Evolutionary conservation across 30 jellyfish, hydroid and myxozoan species (phyloP), one percentile per base, ranked within the genome.

Genomic region (Haliclystus octoradiatus): DNA sequence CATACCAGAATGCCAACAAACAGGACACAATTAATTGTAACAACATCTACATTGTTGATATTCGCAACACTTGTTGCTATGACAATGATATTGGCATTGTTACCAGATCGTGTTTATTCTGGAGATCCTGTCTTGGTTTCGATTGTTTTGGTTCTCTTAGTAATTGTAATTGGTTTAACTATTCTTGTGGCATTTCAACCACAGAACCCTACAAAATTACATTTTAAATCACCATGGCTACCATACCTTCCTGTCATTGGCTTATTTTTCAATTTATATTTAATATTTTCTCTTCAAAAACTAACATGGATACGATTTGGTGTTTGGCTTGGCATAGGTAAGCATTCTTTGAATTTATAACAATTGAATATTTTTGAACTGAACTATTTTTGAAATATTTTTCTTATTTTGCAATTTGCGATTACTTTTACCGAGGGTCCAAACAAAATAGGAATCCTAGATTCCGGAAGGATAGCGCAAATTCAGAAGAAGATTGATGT

Each of bases 271-370:
- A 82, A 82, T 53, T 34, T 82, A 15, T 82, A 72, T 35, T 50
- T 82, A 68, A 82, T 82, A 63, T 1, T 82, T 49, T 62, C 52
- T 26, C 33, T 82, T 12, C 52, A 69, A 33, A 57, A 50, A 22
- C 35, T 73, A 30, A 82, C 94, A 14, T 82, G 94, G 94, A 33
- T 73, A 25, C 86, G 94, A 31, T 30, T 82, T 3, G 28, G 52
- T 25, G 91, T 82, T 27, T 82, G 94, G 94, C 46, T 82, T 79
- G 52, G 61, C 1, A 32, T 75, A n/a, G 94, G 94, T 82, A 12
- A 25, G 92, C 49, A 23, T 35, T 2, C 33, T 26, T 23, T n/a
- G 9, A n/a, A n/a, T n/a, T n/a, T n/a, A n/a, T n/a, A n/a, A n/a
- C n/a, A n/a, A n/a, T n/a, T n/a, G n/a, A n/a, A n/a, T n/a, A n/a